Base-by-base conservation (phyloP, 2,113 vertebrate genomes). In the Archilochus colubris region DNA sequence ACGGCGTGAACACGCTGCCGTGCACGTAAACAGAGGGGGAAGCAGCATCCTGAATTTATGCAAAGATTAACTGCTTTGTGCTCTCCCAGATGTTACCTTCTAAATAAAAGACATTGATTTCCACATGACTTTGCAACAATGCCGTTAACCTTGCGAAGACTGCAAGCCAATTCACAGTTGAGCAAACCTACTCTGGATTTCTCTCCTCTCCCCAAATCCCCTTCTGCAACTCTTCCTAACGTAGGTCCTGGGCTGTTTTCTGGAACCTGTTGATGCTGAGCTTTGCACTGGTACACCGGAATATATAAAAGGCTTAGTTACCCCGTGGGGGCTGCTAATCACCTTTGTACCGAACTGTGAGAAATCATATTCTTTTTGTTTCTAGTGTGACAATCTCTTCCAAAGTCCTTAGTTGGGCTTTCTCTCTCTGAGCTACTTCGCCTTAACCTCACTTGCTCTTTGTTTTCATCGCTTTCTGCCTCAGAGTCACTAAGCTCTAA, bases 401-500 rank as follows among this genome's bases (percentile, higher is more conserved):
- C 97, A 12, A 98, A 98, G 93, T 98, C 95, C 78, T 88, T 95
- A 93, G 96, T 28, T 53, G 98, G 97, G 73, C 95, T 98, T 80
- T 98, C 97, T 70, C 97, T 73, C 82, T 96, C 97, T 70, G 97
- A 94, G 95, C 96, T 94, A 68, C 97, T 97, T 96, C 97, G 92
- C 90, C 96, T 79, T 73, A 98, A 93, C 91, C 97, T 98, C 82
- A 96, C 96, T 91, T 97, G 98, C 46, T 98, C 97, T 93, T 97
- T 98, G 87, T 97, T 98, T 66, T 98, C 98, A 92, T 98, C 99
- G 44, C 98, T 98, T 95, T 99, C 99, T 2, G 98, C 97, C 94
- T 99, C 99, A 4, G 99, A 99, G 97, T 99, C 99, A 92, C 99
- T 99, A 53, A 99, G 98, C 95, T 99, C 99, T 85, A 99, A 96